Conservation (phyloP, 2,888 invertebrate genomes). For the Dolichopus griseipennis region DNA sequence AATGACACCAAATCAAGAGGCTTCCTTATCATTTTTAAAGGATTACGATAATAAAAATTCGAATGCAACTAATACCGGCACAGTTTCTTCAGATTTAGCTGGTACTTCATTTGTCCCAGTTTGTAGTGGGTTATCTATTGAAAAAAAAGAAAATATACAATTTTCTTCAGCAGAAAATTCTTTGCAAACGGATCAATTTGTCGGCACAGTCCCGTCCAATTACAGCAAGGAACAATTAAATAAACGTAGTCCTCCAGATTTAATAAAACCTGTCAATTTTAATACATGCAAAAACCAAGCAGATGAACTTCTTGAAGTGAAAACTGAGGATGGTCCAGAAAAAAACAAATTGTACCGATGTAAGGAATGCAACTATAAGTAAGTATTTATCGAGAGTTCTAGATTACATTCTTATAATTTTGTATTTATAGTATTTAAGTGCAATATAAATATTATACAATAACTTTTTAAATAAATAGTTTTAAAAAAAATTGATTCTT, state of each 20-base stretch:
- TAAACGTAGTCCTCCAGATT: conserved; percentile 44
- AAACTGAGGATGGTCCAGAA: conserved; percentile 44
- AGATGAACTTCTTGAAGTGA: conserved; percentile 45
- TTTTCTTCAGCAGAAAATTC: background rate
- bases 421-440: no score
- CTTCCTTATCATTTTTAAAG: conserved; percentile 47
- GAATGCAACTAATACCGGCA: conserved; percentile 25
- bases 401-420: no score
- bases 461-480: background rate
- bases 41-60: conserved; percentile 43
- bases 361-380: conserved; percentile 83
- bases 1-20: conserved; percentile 45
- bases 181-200: background rate
- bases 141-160: background rate
- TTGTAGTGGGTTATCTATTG: conserved; percentile 23
- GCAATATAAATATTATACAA: no score
- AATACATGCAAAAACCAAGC: background rate
- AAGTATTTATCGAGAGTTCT: conserved; percentile 34
- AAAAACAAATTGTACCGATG: conserved; percentile 81
- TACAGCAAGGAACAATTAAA: background rate
- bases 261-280: conserved; percentile 47
- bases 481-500: background rate
- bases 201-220: background rate
- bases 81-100: conserved; percentile 21
- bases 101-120: conserved; percentile 11